Conservation (phyloP, 2,113 vertebrate species). For the Lanius collurio region DNA sequence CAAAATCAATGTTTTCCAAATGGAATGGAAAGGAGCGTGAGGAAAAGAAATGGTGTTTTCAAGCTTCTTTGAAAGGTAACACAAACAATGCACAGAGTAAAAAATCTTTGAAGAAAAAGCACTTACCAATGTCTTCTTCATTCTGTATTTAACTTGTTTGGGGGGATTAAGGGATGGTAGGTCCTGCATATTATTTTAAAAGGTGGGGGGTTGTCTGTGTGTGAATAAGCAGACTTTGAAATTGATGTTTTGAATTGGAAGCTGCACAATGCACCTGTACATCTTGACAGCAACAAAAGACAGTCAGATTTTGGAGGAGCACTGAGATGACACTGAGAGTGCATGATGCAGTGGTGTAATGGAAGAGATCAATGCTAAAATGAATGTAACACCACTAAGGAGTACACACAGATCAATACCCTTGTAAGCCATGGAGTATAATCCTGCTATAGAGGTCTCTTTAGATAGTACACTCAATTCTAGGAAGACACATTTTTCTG, state of each 20-base stretch:
- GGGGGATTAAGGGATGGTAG: not conserved
- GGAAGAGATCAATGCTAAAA: conserved; percentile 70
- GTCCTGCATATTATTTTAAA: conserved; percentile 1
- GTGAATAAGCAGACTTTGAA: not conserved
- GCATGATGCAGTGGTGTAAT: conserved; percentile 50
- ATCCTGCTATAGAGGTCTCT: conserved; percentile 32
- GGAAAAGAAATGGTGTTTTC: conserved; percentile 56
- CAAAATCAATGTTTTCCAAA: conserved; percentile 65
- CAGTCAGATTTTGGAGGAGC: conserved; percentile 2
- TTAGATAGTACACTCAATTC: conserved; percentile 34
- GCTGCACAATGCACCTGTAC: not conserved
- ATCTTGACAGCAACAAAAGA: conserved; percentile 18
- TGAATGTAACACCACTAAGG: conserved; percentile 50
- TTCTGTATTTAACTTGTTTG: not conserved
- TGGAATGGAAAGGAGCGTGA: conserved; percentile 43
- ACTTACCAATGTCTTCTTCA: not conserved
- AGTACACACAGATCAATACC: conserved; percentile 66
- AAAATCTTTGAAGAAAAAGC: not conserved
- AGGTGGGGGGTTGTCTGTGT: not conserved
- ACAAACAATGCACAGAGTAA: conserved; percentile 10
- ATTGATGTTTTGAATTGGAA: not conserved
- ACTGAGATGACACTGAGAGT: conserved; percentile 36
- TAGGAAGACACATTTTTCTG: conserved; percentile 40
- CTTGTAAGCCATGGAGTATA: conserved; percentile 42
- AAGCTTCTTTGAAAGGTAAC: conserved; percentile 56